Base-by-base conservation (phyloP, 2,888 invertebrate species). In the Hydrotaea cyrtoneurina region DNA sequence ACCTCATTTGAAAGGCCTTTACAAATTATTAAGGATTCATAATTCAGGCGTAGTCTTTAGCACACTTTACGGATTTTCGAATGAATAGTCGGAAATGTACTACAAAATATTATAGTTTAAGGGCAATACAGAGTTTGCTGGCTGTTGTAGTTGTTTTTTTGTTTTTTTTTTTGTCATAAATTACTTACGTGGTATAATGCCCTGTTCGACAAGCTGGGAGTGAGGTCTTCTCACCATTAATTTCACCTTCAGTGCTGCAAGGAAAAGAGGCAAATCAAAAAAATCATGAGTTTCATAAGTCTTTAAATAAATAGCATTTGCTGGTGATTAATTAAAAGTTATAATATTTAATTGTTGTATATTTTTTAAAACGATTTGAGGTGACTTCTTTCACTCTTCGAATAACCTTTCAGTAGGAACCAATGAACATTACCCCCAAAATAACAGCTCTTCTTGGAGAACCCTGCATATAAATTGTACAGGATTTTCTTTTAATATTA, bases 161-260 rank as follows among this genome's bases (percentile, higher is more conserved):
- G 39, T 36, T 55, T n/a, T 8, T 26, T 31, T 13, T 62, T 46
- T 36, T 26, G 11, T 17, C n/a, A 5, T 2, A 31, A 23, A 43
- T 26, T 91, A 98, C 98, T 98, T 95, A 99, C 99, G 97, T 91
- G 99, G 98, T 95, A 99, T 97, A 92, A 99, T 99, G 93, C 99
- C 99, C 94, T 98, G 98, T 89, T 97, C 98, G 89, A 98, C 98
- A 89, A 99, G 95, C 93, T 98, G 98, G 93, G 96, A 97, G 92
- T 98, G 96, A 86, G 98, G 98, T 91, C 98, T 94, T 92, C 99
- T 94, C 93, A 98, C 95, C 96, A 98, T 97, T 93, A 99, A 94
- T 94, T 98, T 99, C 93, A 98, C 97, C 94, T 98, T 98, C 92
- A 99, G 95, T 91, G 98, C 99, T 99, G 95, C 88, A 95, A 78